Evolutionary conservation across 1,140 invertebrate genomes (phyloP), one percentile per base, ranked within the genome.

Genomic region (Brachionus asplanchnoidis): DNA sequence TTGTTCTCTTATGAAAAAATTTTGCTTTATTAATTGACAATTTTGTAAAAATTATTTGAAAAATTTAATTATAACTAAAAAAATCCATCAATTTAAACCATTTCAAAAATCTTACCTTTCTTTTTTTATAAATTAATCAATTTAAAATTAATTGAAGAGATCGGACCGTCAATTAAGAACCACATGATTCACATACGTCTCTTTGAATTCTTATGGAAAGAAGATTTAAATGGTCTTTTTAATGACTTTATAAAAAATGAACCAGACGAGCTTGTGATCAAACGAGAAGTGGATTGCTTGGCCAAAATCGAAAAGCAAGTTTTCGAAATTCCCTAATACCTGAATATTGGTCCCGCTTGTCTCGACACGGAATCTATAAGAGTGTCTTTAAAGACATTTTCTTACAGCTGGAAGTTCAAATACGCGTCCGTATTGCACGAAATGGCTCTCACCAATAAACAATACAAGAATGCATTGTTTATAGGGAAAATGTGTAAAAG

Each of bases 191-290:
- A 89, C 86, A 88, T 90, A 86, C 87, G 87, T 36, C 87, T 89
- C 70, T 90, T 89, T 85, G 88, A 90, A 85, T 90, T 90, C 87
- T 87, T 90, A 23, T 90, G 89, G 89, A 89, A 89, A 83, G 88
- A 89, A 70, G 88, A 90, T 79, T 86, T 89, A 85, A 87, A 89
- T 86, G 88, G 88, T 9, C 88, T 88, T 85, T 89, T 89, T 84
- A 86, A 87, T 40, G 89, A 90, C 83, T 90, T 90, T 85, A 88
- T 90, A 20, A 78, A 85, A 7, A 85, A 85, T 65, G 87, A 89
- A 73, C 89, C 89, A 28, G 88, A 87, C 9, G 87, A 87, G 36
- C 84, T 86, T 78, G 87, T 87, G 28, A 88, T 90, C 42, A 87
- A 89, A 65, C 68, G 40, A 17, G 80, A 84, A 68, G 56, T 84